Percentiles rank a stretch among this genome's conserved stretches.
These are phyloP conservation scores for Aratinga solstitialis DNA, from an alignment of 2,797 vertebrate species.

Conservation along the genomic window DNA sequence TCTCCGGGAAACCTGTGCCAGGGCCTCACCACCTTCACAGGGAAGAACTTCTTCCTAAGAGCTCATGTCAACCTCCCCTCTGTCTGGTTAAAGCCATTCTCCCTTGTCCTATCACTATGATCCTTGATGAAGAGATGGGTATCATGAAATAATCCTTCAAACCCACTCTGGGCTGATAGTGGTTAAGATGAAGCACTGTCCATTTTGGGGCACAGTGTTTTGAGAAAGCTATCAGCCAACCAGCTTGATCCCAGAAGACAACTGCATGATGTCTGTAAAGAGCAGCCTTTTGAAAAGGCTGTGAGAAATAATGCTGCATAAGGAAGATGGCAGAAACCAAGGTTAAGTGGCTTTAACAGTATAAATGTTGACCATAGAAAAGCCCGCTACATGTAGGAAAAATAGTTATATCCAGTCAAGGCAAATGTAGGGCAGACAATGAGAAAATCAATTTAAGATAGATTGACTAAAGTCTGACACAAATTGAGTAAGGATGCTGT, in stretches of 20 bases:
- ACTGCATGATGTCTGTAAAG: not conserved
- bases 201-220: not conserved
- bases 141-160: not conserved
- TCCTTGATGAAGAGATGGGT: not conserved
- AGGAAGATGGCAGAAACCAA: not conserved
- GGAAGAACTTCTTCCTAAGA: not conserved
- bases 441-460: not conserved
- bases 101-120: not conserved
- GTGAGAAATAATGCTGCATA: not conserved
- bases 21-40: not conserved
- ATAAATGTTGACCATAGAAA: not conserved
- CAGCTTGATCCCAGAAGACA: accelerated
- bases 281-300: not conserved
- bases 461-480: not conserved
- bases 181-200: not conserved
- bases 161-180: not conserved
- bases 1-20: not conserved
- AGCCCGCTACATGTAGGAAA: not conserved
- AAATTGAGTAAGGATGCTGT: not conserved
- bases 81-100: not conserved
- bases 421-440: not conserved
- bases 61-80: not conserved
- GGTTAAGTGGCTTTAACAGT: not conserved
- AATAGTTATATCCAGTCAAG: not conserved
- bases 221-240: not conserved